Base-by-base conservation (phyloP, 2,888 invertebrate species). In the Hypercompe scribonia region DNA sequence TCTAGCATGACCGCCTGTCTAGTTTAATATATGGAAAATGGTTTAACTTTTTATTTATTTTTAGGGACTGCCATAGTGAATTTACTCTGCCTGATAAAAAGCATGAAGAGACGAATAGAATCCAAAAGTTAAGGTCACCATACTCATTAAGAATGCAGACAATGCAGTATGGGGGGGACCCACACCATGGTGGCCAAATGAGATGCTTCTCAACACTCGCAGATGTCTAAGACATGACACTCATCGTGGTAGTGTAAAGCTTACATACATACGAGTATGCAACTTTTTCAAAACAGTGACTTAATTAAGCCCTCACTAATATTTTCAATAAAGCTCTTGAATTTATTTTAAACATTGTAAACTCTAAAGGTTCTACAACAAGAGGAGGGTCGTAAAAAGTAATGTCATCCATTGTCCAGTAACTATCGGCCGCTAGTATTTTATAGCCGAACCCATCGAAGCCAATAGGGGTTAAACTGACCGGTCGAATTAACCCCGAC, bases 401-500 rank as follows among this genome's bases (percentile, higher is more conserved):
- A 82, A 80, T 70, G 67, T 73, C 72, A 71, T 80, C 78, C 77
- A 82, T 82, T 80, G 77, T 76, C 71, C 69, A 82, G 75, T 79
- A 79, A 58, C 72, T 82, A 77, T 75, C 77, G 72, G 72, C 50
- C 61, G 68, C 50, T 72, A 70, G 70, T 80, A 82, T 83, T 82
- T 85, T 82, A 81, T 86, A 84, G 82, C 80, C 76, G 77, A 80
- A 83, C 83, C 81, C 78, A 80, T 81, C 77, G 81, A 75, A 84
- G 83, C 86, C 85, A 86, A 88, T 87, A 82, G 86, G 83, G 89
- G 88, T 88, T 86, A 87, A 80, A 84, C 86, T 87, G 88, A 85
- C 88, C 85, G 83, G 83, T 81, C 82, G 81, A 89, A 89, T 88
- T 89, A 90, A 87, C 88, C 87, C 88, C 81, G 81, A 84, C 86